Base-by-base conservation (phyloP, 2,113 vertebrate species). In the Tychaedon coryphoeus region DNA sequence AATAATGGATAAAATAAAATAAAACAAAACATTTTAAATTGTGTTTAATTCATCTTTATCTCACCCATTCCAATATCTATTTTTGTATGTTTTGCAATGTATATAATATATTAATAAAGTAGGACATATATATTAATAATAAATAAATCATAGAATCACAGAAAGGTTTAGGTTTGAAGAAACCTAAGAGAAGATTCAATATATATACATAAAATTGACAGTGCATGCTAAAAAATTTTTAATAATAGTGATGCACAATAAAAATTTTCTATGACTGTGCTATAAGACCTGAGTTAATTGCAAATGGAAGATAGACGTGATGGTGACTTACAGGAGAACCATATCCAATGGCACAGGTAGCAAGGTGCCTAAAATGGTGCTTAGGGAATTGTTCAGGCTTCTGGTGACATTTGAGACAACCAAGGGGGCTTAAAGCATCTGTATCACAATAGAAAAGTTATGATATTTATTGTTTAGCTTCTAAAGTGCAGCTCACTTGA, bases 211-310 rank as follows among this genome's bases (percentile, higher is more conserved):
- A 26, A 33, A 50, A 43, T 6, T 31, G 10, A 14, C 14, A 6
- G 4, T 24, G 3, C 1, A 2, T 14, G 19, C 8, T 79, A 8
- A 82, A 69, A 38, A 11, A 0, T 5, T 51, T 67, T 70, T 54
- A 48, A 5, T 43, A 6, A 19, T 40, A 31, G 5, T 3, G 7
- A 3, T 40, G 19, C 6, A 54, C 14, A 79, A 36, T 69, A 48
- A 62, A 64, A 74, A 28, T 3, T 23, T 29, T 47, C 33, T 24
- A 33, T 34, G 3, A 29, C 16, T 69, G 10, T 6, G 12, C 8
- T 71, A 6, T 12, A 78, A 67, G 23, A 71, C 25, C 31, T 64
- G 26, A 67, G 23, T 42, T 82, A 50, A 36, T 7, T 60, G 19
- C 14, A 82, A 71, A 67, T 22, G 17, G 10, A 47, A 50, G n/a